Evolutionary conservation across 2,113 vertebrate genomes (phyloP).

Genomic region (Dasyprocta punctata): DNA sequence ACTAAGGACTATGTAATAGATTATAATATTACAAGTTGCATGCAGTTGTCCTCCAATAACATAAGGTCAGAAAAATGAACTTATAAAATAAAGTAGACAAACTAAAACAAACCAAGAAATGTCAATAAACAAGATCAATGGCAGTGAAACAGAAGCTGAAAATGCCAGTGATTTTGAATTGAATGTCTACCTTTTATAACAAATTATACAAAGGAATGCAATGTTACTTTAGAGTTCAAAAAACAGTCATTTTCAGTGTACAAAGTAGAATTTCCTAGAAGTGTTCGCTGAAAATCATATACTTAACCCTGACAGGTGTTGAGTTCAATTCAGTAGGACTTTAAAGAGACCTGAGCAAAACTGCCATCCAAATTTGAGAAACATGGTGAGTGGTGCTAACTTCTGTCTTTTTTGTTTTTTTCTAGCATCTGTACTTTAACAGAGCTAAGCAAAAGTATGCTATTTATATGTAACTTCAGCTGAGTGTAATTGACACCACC

Average conservation of each 20-base stretch:
- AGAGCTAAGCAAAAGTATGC: background rate
- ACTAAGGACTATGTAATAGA: background rate
- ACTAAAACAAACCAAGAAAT: background rate
- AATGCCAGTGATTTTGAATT: background rate
- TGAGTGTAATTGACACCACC: background rate
- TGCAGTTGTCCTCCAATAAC: background rate
- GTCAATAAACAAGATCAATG: background rate
- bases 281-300: background rate
- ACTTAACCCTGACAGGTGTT: background rate
- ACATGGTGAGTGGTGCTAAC: no score
- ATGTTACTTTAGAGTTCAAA: background rate
- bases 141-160: conserved; percentile 17
- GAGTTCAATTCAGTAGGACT: background rate
- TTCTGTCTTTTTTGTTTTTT: no score
- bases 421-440: background rate
- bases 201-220: background rate
- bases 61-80: background rate
- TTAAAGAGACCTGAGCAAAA: background rate
- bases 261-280: background rate
- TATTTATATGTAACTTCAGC: background rate
- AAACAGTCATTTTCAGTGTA: background rate
- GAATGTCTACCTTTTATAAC: background rate
- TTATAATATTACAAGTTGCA: background rate
- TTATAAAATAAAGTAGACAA: background rate
- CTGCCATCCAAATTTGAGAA: background rate